Evolutionary conservation across 2,888 invertebrate genomes (phyloP), one percentile per base, ranked within the genome.

Genomic region (Apocheima hispidaria): DNA sequence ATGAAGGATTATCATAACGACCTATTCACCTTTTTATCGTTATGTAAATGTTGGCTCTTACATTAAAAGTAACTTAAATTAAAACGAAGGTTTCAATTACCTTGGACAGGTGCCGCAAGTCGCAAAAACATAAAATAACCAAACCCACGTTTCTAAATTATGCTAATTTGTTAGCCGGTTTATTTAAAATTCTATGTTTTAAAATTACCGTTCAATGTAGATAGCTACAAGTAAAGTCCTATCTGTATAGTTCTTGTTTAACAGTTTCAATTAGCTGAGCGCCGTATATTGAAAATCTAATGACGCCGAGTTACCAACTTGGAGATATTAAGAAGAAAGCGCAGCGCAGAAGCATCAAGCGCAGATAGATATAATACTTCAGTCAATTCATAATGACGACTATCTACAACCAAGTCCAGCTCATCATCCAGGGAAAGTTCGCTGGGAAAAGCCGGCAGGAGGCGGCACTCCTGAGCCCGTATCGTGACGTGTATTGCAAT

Each of bases 101-200:
- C 61, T 61, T 61, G 61, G 52, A 41, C 57, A 54, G 38, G 52
- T 53, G 54, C 55, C 35, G 60, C 54, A 44, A 58, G 61, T 60
- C 60, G 65, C 65, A 60, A 66, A 66, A 66, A 53, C 61, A 35
- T 65, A 63, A 68, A 64, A 68, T 62, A 62, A 66, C 60, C 62
- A 53, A 66, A 62, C 62, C 64, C 60, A 55, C 33, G 62, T 64
- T 68, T 68, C 68, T 66, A 62, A 68, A 68, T 64, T 66, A 68
- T 66, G 68, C 51, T 60, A 66, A 64, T 68, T 57, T 43, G 59
- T 41, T 28, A 55, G 60, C 66, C 63, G 64, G 68, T 65, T 68
- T 40, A 35, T 61, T 60, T 65, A 53, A 65, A 57, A 63, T 66
- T 60, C 48, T 60, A 68, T 59, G 56, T 58, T 50, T 66, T 65